Evolutionary conservation across 1,140 invertebrate species (phyloP), one percentile per base, ranked within the genome.

Genomic region (Nixonia krombeini): DNA sequence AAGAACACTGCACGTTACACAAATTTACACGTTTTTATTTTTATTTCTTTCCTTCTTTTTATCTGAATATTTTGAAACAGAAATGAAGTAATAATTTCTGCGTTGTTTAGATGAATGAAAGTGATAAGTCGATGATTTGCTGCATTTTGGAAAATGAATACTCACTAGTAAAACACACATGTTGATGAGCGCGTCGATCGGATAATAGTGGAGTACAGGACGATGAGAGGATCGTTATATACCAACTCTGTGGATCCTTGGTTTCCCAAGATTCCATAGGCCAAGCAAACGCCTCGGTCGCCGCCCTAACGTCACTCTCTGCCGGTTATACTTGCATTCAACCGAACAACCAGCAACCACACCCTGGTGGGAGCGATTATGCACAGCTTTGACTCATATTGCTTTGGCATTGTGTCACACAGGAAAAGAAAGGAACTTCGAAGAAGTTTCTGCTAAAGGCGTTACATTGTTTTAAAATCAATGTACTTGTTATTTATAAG

Each of bases 151-250:
- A n/a, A 29, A 46, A 2, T 8, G 10, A 25, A 68, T 62, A 82
- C 81, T 83, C 73, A 83, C 81, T 33, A 75, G 18, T 8, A 56
- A 31, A 31, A 53, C 33, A 51, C 47, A 49, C 81, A 83, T 83
- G 35, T 59, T 72, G 68, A 67, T 40, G 46, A 61, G 55, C 37
- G 56, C 57, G 56, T 56, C 57, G 56, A 70, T 47, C 59, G 69
- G 62, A 67, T 57, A 57, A 67, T 68, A 80, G 66, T 81, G 75
- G 51, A 52, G 52, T 45, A 67, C 47, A 62, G 61, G 56, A 16
- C 45, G 45, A 45, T 31, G 74, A 72, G 76, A 77, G 77, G 77
- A 72, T 76, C 74, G 78, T 79, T 82, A 81, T 83, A 82, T 83
- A 83, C 73, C 52, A 44, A 45, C 51, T 18, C 50, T 40, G 55